Base-by-base conservation (phyloP, 2,888 invertebrate species). In the Idaea straminata region DNA sequence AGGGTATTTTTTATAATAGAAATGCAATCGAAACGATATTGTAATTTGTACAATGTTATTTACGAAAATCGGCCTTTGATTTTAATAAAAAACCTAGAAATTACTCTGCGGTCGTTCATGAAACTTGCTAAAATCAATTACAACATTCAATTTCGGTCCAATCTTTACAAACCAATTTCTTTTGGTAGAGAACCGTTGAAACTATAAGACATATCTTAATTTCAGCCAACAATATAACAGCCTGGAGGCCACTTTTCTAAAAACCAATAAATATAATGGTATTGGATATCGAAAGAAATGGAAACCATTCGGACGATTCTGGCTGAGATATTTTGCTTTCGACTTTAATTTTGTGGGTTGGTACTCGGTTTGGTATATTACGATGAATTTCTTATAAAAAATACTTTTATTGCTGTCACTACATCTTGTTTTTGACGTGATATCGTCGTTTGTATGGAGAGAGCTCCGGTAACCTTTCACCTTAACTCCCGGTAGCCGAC, bases 241-340 rank as follows among this genome's bases (percentile, higher is more conserved):
- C 80, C 84, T 74, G 61, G 80, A 79, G 84, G 85, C 82, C 83
- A 85, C 80, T 87, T 88, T 82, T 83, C 81, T 81, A 81, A 85
- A 84, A 87, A 86, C 81, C 85, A 87, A 89, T 89, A 88, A 87
- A 87, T 87, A 87, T 86, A 88, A 88, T 85, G 76, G 81, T 77
- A 76, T 80, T 73, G 83, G 87, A 82, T 84, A 82, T 81, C 84
- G 81, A 76, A 72, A 68, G 80, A 78, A 82, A 84, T 85, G 84
- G 85, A 86, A 87, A 82, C 78, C 85, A 83, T 85, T 86, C 82
- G 81, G 73, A 62, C 75, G 75, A 74, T 73, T 79, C 78, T 76
- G 25, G 80, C 83, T 82, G 76, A 80, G 77, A 81, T 85, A 83
- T 81, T 78, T 81, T 74, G 74, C 79, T 77, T 81, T 69, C 75